phyloP scores from a whole-genome alignment of 2,888 invertebrate species.

The Oscheius sp. region DNA sequence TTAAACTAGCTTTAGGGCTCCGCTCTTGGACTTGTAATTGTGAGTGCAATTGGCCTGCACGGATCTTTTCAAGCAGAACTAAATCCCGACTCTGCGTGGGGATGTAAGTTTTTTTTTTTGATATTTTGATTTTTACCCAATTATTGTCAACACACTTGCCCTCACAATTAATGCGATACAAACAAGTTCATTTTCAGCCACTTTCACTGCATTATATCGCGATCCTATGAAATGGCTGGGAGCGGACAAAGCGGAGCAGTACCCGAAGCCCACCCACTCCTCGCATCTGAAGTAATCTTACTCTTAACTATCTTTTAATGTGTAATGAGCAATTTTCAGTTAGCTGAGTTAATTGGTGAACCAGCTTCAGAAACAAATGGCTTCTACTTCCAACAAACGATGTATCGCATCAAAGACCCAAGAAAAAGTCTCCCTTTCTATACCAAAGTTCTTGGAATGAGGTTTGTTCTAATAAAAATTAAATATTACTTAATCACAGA shows the following conservation, averaged over 20 bases:
- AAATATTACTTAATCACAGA: slow-evolving; percentile 57
- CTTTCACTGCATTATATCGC: slow-evolving; percentile 5
- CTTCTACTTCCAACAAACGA: slow-evolving; percentile 95
- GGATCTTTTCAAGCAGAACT: slow-evolving; percentile 53
- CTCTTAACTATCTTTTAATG: neutral
- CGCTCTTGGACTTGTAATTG: slow-evolving; percentile 36
- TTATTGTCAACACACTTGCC: neutral
- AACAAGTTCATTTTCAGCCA: slow-evolving; percentile 23
- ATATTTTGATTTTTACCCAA: too few relatives aligned
- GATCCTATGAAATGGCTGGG: slow-evolving; percentile 33
- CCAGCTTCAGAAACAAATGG: slow-evolving; percentile 49
- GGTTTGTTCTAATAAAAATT: slow-evolving; percentile 58
- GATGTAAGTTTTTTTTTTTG: slow-evolving; percentile 23
- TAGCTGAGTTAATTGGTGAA: slow-evolving; percentile 35
- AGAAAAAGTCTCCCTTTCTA: slow-evolving; percentile 87
- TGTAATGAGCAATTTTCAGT: slow-evolving; percentile 10
- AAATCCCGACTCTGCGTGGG: slow-evolving; percentile 64
- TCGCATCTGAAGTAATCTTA: slow-evolving; percentile 4
- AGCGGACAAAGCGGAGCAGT: slow-evolving; percentile 27
- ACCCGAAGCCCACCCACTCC: slow-evolving; percentile 23
- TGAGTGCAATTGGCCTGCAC: slow-evolving; percentile 43
- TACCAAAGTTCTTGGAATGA: slow-evolving; percentile 89
- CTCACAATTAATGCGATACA: too few relatives aligned
- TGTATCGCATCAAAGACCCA: slow-evolving; percentile 94
- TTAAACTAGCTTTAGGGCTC: slow-evolving; percentile 37